These are phyloP conservation scores for Sphaerodactylus townsendi DNA, from an alignment of 2,113 vertebrate genomes.

Conservation along the genomic window DNA sequence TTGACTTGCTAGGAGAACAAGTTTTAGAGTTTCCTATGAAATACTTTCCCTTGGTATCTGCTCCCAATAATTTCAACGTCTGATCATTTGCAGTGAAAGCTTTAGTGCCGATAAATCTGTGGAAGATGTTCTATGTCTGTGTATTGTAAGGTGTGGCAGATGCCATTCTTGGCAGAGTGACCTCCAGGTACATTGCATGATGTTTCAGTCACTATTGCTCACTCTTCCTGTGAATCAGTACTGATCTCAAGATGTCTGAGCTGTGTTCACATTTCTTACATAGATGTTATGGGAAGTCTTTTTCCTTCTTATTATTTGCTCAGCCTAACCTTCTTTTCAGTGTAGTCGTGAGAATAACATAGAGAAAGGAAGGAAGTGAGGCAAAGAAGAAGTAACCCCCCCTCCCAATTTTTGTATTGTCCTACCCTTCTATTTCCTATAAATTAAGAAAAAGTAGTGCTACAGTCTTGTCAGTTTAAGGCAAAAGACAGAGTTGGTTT, in stretches of 20 bases:
- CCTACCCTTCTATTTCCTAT: background rate
- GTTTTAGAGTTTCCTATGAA: slow-evolving; percentile 57
- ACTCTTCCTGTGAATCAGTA: background rate
- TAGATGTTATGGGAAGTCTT: background rate
- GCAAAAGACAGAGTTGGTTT: too few species aligned
- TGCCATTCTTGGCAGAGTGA: slow-evolving; percentile 41
- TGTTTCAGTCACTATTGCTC: background rate
- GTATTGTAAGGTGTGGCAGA: slow-evolving; percentile 8
- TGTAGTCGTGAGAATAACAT: too few species aligned
- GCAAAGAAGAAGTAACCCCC: too few species aligned
- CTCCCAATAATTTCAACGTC: slow-evolving; percentile 54
- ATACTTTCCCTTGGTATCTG: slow-evolving; percentile 41
- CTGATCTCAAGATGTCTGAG: background rate
- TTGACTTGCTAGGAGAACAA: slow-evolving; percentile 51
- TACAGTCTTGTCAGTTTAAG: too few species aligned
- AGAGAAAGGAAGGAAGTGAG: too few species aligned
- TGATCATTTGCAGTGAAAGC: slow-evolving; percentile 41
- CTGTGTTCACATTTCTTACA: background rate
- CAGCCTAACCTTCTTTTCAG: background rate
- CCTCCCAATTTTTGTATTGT: too few species aligned
- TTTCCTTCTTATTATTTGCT: background rate
- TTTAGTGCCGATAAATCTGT: background rate
- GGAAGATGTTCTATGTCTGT: background rate
- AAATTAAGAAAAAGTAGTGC: background rate
- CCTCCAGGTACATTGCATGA: slow-evolving; percentile 48